Base-by-base conservation (phyloP, 2,113 vertebrate genomes). In the Brachyistius frenatus region DNA sequence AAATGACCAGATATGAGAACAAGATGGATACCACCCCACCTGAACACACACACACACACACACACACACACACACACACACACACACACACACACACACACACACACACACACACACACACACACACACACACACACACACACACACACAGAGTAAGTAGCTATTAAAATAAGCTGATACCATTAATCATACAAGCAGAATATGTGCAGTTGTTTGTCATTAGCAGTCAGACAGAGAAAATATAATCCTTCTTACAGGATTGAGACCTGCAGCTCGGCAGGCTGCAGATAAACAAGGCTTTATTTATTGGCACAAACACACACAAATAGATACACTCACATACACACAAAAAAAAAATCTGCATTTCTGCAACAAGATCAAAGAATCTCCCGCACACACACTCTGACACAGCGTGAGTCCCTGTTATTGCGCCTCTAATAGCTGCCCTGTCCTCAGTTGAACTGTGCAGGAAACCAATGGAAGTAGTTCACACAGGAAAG, bases 371-470 rank as follows among this genome's bases (percentile, higher is more conserved):
- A 66, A 79, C 15, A 52, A 75, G 70, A 88, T 80, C 86, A 86
- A 84, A 74, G 68, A 78, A 37, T 60, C 72, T 64, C 47, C 69
- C 14, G 0, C 77, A 80, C 67, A 71, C 66, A 73, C 60, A 55
- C 61, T 68, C 61, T 1, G 52, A 41, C 83, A 2, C 86, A 90
- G 88, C 81, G 0, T 67, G 83, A 76, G 72, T 46, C 77, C 36
- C 72, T 9, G 67, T 89, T 89, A 87, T 87, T 81, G 81, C 64
- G 32, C 35, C 67, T 88, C 74, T 85, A 75, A 85, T 80, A 75
- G 83, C 78, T 78, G 23, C 15, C 37, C 44, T 91, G 88, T 93
- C 90, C 92, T 92, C 85, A 52, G 67, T 60, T 93, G 92, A 93
- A 91, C 91, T 73, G 72, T 46, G 61, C 41, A 85, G 76, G 71